These are phyloP conservation scores for Lasiommata megera DNA, from an alignment of 2,888 invertebrate genomes.

Conservation along the genomic window DNA sequence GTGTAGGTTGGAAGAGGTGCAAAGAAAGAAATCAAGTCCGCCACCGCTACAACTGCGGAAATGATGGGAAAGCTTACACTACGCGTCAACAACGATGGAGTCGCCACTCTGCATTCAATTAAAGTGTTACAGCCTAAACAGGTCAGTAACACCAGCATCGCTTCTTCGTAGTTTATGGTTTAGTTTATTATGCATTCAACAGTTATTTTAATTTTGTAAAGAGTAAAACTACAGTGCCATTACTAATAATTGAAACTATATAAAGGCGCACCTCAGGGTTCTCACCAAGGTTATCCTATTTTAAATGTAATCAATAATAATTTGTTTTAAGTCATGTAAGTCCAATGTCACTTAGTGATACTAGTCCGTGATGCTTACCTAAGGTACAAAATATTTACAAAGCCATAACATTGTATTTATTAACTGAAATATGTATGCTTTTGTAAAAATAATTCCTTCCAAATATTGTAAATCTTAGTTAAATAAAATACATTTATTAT, in stretches of 20 bases:
- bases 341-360: neutral
- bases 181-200: neutral
- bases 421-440: too few species aligned
- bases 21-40: constrained; percentile 90
- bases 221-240: neutral
- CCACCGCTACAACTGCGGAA: constrained; percentile 93
- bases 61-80: constrained; percentile 91
- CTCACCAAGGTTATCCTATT: neutral
- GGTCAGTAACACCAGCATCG: constrained; percentile 61
- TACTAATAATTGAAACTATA: neutral
- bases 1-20: constrained; percentile 87
- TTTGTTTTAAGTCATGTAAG: neutral
- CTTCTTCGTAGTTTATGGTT: neutral
- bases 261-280: neutral
- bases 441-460: too few species aligned
- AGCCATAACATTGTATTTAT: neutral
- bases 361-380: neutral
- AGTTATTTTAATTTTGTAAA: neutral
- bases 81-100: constrained; percentile 88
- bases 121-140: constrained; percentile 93
- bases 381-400: neutral
- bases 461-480: too few species aligned
- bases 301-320: neutral
- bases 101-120: constrained; percentile 91
- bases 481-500: too few species aligned